These are phyloP conservation scores for Anoplius nigerrimus DNA, from an alignment of 2,888 invertebrate species.

Conservation along the genomic window DNA sequence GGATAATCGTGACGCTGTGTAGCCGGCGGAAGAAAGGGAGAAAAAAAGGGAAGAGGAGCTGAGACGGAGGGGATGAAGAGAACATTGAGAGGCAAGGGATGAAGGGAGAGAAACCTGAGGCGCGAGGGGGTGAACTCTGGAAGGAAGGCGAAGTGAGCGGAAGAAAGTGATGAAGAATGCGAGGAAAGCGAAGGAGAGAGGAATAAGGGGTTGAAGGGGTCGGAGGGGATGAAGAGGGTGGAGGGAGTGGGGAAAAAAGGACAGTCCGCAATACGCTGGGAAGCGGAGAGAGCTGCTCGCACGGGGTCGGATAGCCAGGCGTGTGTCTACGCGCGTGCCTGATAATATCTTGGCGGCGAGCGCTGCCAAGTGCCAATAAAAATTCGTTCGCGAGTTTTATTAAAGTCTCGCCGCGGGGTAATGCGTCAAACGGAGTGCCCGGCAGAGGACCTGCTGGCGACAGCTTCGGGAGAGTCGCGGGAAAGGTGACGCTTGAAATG, in stretches of 20 bases:
- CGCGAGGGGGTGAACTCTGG: too few relatives aligned
- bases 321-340: neutral
- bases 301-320: neutral
- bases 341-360: slow-evolving; percentile 20
- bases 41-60: neutral
- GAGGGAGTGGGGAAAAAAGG: too few relatives aligned
- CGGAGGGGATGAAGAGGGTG: neutral
- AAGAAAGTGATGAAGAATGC: too few relatives aligned
- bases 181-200: neutral
- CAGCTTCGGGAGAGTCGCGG: too few relatives aligned
- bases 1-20: slow-evolving; percentile 28
- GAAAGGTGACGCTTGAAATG: too few relatives aligned
- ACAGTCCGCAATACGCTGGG: too few relatives aligned
- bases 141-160: neutral
- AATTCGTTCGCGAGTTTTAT: slow-evolving; percentile 50
- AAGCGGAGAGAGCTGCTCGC: too few relatives aligned
- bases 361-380: slow-evolving; percentile 45
- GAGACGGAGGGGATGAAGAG: neutral
- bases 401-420: slow-evolving; percentile 45
- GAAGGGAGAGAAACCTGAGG: too few relatives aligned
- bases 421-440: slow-evolving; percentile 30
- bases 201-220: neutral
- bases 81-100: neutral
- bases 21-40: too few relatives aligned
- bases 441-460: too few relatives aligned